Conservation (phyloP, 2,797 vertebrate genomes). For the Heliangelus exortis region DNA sequence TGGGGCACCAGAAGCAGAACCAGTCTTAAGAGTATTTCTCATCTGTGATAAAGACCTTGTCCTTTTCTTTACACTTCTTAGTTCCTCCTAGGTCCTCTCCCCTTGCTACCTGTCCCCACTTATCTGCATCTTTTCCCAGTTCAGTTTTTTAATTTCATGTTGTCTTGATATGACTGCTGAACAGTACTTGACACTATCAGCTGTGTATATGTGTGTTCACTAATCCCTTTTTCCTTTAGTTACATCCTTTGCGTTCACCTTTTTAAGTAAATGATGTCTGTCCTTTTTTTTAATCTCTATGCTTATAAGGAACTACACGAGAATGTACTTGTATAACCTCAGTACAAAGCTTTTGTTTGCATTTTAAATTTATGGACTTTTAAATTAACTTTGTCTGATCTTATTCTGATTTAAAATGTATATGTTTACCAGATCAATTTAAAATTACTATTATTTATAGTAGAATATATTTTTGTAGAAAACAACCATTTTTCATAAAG, state of each 20-base stretch:
- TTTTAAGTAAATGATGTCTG: neutral
- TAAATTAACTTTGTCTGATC: neutral
- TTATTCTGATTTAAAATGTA: neutral
- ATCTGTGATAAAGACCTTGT: neutral
- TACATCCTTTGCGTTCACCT: neutral
- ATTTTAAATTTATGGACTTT: neutral
- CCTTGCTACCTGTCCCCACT: neutral
- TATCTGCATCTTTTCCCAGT: neutral
- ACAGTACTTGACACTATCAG: neutral
- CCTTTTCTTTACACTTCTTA: neutral
- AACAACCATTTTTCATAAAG: neutral
- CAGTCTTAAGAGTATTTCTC: neutral
- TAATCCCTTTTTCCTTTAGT: neutral
- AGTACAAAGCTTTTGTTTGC: neutral
- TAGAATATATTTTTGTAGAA: neutral
- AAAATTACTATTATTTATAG: neutral
- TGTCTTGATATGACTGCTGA: neutral
- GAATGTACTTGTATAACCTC: neutral
- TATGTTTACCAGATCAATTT: neutral
- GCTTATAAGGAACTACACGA: neutral
- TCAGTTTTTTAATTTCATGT: neutral
- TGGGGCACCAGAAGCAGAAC: neutral
- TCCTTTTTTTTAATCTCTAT: neutral
- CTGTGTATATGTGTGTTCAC: neutral
- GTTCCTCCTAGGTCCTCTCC: neutral